These are phyloP conservation scores for Saturnia japonica DNA, from an alignment of 2,888 invertebrate genomes.

Conservation along the genomic window DNA sequence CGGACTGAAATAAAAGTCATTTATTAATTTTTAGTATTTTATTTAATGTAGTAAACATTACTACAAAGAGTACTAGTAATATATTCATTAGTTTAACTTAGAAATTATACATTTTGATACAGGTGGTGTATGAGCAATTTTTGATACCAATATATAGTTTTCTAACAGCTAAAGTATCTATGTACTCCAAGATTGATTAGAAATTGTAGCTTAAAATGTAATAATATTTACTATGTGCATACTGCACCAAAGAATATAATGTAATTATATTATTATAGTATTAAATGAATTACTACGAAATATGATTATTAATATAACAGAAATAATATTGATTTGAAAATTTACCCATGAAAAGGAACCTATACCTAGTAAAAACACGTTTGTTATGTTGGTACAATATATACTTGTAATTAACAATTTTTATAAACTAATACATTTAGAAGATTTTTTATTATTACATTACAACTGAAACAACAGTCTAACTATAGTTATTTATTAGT, in stretches of 20 bases:
- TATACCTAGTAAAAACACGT: not conserved
- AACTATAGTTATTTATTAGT: not conserved
- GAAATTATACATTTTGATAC: constrained; percentile 58
- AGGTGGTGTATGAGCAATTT: constrained; percentile 80
- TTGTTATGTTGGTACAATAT: not conserved
- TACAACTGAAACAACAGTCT: not conserved
- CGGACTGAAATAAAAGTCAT: constrained; percentile 76
- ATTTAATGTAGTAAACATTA: constrained; percentile 51
- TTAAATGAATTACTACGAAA: not conserved
- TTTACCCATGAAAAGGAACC: constrained; percentile 10
- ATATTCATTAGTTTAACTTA: constrained; percentile 53
- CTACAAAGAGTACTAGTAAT: constrained; percentile 62
- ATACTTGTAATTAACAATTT: not conserved
- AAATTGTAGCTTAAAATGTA: constrained; percentile 3
- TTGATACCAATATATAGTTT: constrained; percentile 22
- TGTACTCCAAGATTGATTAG: not conserved
- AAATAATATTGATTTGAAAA: constrained; percentile 8
- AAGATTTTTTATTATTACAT: not conserved
- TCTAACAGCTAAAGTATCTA: constrained; percentile 18
- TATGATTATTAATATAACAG: not conserved
- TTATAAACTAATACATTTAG: not conserved
- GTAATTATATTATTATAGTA: not conserved
- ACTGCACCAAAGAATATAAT: not conserved
- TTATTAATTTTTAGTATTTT: constrained; percentile 66
- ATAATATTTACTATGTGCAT: not conserved